Percentiles rank a stretch among this genome's conserved stretches.
Evolutionary conservation across 2,113 vertebrate genomes (phyloP).

Genomic region (Amblyopsis rosae): DNA sequence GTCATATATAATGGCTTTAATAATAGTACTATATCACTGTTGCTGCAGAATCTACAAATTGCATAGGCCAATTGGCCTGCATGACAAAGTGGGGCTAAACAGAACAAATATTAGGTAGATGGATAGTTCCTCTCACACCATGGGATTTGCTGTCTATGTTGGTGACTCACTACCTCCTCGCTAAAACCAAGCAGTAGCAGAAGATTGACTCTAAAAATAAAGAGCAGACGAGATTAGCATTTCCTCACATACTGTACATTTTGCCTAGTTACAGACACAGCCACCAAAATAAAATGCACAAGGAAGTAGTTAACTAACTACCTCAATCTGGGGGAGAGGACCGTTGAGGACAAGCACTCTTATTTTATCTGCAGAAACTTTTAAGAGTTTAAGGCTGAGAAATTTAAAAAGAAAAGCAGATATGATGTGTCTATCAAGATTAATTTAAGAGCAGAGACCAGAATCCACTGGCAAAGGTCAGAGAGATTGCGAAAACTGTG

Average conservation of each 20-base stretch:
- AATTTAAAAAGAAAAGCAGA: conserved; percentile 17
- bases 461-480: conserved; percentile 65
- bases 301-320: background rate
- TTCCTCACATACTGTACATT: conserved; percentile 53
- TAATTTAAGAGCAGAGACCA: conserved; percentile 34
- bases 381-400: conserved; percentile 28
- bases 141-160: conserved; percentile 37
- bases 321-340: background rate
- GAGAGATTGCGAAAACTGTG: conserved; percentile 42
- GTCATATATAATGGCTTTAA: conserved; percentile 10
- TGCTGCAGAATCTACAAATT: background rate
- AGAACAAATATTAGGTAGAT: conserved; percentile 15
- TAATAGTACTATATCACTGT: conserved; percentile 9
- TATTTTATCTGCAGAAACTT: conserved; percentile 23
- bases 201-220: conserved; percentile 76
- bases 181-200: conserved; percentile 57
- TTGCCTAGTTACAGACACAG: conserved; percentile 33
- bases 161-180: conserved; percentile 67
- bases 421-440: conserved; percentile 31
- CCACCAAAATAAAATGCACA: conserved; percentile 30
- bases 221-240: conserved; percentile 61
- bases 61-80: conserved; percentile 1
- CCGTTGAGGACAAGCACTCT: conserved; percentile 15
- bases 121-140: conserved; percentile 16
- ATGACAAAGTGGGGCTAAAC: too few species aligned